Conservation (phyloP, 2,797 vertebrate species). For the Anisognathus igniventris region DNA sequence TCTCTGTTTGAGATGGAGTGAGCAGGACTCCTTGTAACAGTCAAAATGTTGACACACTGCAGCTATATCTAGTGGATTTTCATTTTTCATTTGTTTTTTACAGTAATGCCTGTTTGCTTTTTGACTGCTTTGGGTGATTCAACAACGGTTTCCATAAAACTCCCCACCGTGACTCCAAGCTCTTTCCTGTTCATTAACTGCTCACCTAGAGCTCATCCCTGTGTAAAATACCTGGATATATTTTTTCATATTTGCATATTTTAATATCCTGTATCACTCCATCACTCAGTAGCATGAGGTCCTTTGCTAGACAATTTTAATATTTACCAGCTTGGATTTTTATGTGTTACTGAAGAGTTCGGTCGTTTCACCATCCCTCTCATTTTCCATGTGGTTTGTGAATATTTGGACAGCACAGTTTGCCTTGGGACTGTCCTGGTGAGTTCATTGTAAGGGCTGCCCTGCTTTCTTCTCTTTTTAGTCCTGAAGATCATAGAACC, state of each 20-base stretch:
- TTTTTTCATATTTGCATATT: neutral
- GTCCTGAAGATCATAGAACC: neutral
- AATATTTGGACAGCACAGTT: neutral
- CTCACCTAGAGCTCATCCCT: neutral
- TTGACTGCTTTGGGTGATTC: neutral
- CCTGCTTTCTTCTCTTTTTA: neutral
- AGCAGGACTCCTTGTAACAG: neutral
- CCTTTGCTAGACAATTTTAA: neutral
- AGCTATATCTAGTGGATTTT: neutral
- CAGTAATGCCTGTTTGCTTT: neutral
- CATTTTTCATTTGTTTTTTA: neutral
- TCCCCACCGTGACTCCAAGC: rapidly evolving
- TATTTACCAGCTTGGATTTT: neutral
- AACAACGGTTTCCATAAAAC: neutral
- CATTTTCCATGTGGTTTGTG: neutral
- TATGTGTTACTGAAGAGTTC: neutral
- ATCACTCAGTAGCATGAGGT: neutral
- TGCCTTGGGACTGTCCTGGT: neutral
- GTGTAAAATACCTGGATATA: neutral
- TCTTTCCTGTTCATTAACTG: neutral
- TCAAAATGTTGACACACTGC: neutral
- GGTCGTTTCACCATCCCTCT: rapidly evolving
- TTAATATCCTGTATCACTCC: neutral
- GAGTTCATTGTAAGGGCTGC: neutral
- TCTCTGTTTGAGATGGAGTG: neutral